phyloP scores from a whole-genome alignment of 2,888 invertebrate genomes.

The Agrotis clavis region DNA sequence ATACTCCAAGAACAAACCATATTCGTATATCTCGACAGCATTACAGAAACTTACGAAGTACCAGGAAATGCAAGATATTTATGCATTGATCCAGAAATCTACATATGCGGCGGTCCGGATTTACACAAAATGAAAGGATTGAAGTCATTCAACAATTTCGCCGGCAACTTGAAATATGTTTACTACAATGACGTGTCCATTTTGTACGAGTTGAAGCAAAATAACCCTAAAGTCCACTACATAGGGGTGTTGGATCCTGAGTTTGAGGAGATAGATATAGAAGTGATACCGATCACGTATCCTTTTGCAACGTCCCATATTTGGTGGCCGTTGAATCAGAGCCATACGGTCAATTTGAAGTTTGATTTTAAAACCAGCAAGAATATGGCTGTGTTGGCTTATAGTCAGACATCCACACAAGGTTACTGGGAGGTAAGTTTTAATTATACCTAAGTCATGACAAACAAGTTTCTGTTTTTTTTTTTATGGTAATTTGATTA shows the following conservation, averaged over 20 bases:
- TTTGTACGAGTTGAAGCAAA: slow-evolving; percentile 96
- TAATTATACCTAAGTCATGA: slow-evolving; percentile 21
- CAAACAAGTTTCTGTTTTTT: slow-evolving; percentile 38
- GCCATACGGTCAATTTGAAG: slow-evolving; percentile 94
- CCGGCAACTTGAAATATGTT: slow-evolving; percentile 97
- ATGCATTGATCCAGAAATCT: slow-evolving; percentile 98
- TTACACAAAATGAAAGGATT: slow-evolving; percentile 95
- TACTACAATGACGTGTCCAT: slow-evolving; percentile 98
- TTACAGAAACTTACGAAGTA: slow-evolving; percentile 93
- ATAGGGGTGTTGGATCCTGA: slow-evolving; percentile 95
- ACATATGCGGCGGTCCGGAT: slow-evolving; percentile 97
- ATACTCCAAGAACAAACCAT: slow-evolving; percentile 94
- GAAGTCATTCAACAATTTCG: slow-evolving; percentile 96
- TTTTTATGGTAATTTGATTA: slow-evolving; percentile 48
- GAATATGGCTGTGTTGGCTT: slow-evolving; percentile 96
- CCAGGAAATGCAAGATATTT: slow-evolving; percentile 93
- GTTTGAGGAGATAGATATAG: slow-evolving; percentile 95
- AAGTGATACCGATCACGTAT: slow-evolving; percentile 97
- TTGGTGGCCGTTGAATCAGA: slow-evolving; percentile 96
- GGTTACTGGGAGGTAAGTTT: slow-evolving; percentile 96
- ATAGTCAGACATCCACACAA: slow-evolving; percentile 94
- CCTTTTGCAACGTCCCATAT: slow-evolving; percentile 97
- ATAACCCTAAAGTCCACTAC: slow-evolving; percentile 96
- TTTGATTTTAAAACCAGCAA: slow-evolving; percentile 97
- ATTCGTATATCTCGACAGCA: slow-evolving; percentile 94